Base-by-base conservation (phyloP, 2,888 invertebrate species). In the Taphrorychus bicolor region DNA sequence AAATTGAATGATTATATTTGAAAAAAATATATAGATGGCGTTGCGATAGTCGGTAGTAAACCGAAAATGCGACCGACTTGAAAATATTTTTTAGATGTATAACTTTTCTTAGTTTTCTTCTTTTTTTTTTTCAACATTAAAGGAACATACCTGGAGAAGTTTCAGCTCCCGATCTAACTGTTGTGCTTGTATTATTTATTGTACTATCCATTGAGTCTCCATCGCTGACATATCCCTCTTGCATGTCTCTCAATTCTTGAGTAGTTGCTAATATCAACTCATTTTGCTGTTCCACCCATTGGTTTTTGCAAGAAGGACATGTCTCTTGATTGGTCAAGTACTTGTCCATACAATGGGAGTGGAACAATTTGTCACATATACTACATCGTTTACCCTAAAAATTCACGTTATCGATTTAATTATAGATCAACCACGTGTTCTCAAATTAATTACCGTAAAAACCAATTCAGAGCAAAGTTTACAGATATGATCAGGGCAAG, bases 381-480 rank as follows among this genome's bases (percentile, higher is more conserved):
- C 57, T 40, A 52, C 69, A 69, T 14, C 23, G 45, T 9, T 51
- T 58, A 9, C 61, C 66, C 69, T 69, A 52, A 16, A 62, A 66
- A 5, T 32, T 32, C n/a, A 32, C 5, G 11, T 32, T 11, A 32
- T 32, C 32, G 7, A 32, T 7, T 32, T 32, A 32, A 32, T 7
- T 32, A 32, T 11, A 32, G n/a, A n/a, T n/a, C n/a, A n/a, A n/a
- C n/a, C n/a, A 32, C 32, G 11, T 32, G 11, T 32, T 32, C 11
- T 5, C 11, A 32, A 32, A 7, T 7, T 32, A 32, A 48, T 17
- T 21, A 79, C 79, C 42, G 70, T 73, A 72, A 80, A 78, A 16
- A 78, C 78, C 59, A 77, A 45, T 65, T 80, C 80, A 3, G 77
- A 77, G 72, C 81, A 81, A 22, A 81, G 73, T 40, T 72, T 71